These are phyloP conservation scores for Drosophila kokeensis DNA, from an alignment of 2,888 invertebrate species.

Conservation along the genomic window DNA sequence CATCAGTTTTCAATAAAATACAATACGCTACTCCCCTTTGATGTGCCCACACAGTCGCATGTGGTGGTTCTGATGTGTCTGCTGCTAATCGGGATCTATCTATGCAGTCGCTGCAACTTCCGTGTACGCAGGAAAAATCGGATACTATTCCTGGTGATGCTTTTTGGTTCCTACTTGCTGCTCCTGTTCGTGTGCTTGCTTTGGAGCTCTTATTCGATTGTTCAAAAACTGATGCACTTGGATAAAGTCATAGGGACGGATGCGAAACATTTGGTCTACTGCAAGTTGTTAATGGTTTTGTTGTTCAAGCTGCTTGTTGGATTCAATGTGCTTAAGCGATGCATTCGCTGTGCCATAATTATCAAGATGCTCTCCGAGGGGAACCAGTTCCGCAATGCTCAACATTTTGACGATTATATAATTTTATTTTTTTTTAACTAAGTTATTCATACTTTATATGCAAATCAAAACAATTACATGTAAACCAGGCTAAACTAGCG, in stretches of 20 bases:
- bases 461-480: neutral
- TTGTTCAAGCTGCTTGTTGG: conserved; percentile 38
- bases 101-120: conserved; percentile 25
- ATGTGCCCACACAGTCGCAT: neutral
- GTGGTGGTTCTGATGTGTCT: accelerated
- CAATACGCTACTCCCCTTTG: neutral
- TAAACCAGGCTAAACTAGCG: neutral
- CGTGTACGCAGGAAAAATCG: neutral
- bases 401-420: conserved; percentile 45
- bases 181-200: conserved; percentile 13
- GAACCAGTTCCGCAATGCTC: conserved; percentile 4
- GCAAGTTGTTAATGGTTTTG: conserved; percentile 4
- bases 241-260: neutral
- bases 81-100: conserved; percentile 12
- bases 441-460: neutral
- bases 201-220: neutral
- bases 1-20: neutral
- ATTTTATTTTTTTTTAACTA: conserved; percentile 30
- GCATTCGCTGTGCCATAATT: neutral
- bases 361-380: conserved; percentile 9
- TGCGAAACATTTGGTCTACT: neutral
- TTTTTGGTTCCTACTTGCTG: conserved; percentile 14
- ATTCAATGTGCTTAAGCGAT: conserved; percentile 12
- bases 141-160: neutral
- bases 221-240: neutral